A percentile compares a stretch with the other conserved stretches of the same genome.
Evolutionary conservation across 2,797 vertebrate species (phyloP).

Genomic region (Chelidonichthys spinosus): DNA sequence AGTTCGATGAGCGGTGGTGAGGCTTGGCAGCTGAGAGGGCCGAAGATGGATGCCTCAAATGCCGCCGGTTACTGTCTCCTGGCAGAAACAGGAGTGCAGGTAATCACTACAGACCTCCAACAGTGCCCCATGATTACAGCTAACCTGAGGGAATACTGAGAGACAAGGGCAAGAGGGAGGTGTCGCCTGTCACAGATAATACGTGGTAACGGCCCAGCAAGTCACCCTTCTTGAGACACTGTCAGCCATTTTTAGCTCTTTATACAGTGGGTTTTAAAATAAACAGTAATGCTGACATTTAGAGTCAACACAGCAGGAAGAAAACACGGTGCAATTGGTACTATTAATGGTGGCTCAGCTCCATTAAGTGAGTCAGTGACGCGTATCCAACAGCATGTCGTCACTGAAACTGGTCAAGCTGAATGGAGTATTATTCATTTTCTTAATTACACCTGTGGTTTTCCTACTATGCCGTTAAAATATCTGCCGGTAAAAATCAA

Average conservation of each 20-base stretch:
- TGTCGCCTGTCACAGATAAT: background rate
- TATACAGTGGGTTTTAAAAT: background rate
- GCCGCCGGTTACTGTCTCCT: constrained; percentile 15
- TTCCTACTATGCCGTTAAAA: background rate
- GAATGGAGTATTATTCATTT: background rate
- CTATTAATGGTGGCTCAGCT: background rate
- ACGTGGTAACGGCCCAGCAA: background rate
- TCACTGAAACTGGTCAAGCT: background rate
- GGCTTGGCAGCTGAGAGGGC: constrained; percentile 31
- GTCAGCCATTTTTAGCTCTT: background rate
- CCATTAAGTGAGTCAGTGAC: background rate
- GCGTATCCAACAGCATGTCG: too few species aligned
- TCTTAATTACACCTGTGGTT: background rate
- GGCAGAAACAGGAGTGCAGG: constrained; percentile 38
- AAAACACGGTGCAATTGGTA: too few species aligned
- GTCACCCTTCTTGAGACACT: background rate
- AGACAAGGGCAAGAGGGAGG: background rate
- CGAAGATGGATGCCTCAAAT: constrained; percentile 54
- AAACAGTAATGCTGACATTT: background rate
- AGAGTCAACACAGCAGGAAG: background rate
- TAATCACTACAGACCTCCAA: constrained; percentile 24
- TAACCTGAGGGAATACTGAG: constrained; percentile 35
- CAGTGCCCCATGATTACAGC: constrained; percentile 21
- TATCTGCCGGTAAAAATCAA: background rate
- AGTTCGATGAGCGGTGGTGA: constrained; percentile 45